phyloP scores from a whole-genome alignment of 1,140 invertebrate genomes.

The Nymphalis io region DNA sequence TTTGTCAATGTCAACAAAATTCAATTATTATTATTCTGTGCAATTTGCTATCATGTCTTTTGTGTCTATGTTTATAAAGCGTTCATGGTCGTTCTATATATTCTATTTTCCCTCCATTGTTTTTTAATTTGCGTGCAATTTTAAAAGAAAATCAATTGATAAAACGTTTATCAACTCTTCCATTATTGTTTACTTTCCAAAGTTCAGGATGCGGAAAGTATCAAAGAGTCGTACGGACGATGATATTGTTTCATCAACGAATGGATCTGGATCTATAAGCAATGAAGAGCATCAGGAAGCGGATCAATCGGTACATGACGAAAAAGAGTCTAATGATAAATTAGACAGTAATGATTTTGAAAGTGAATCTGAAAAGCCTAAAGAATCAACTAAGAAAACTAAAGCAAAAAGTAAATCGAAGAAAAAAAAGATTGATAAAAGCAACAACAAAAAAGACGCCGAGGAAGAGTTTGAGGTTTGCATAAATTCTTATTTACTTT shows the following conservation, averaged over 20 bases:
- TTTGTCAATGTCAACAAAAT: too few species aligned
- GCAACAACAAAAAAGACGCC: slow-evolving; percentile 45
- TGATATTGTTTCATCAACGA: slow-evolving; percentile 72
- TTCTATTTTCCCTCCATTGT: slow-evolving; percentile 63
- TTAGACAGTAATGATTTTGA: slow-evolving; percentile 42
- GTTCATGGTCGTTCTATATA: not conserved
- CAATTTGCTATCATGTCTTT: too few species aligned
- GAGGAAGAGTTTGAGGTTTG: slow-evolving; percentile 67
- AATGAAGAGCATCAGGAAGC: slow-evolving; percentile 59
- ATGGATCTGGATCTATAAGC: slow-evolving; percentile 63
- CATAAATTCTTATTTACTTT: slow-evolving; percentile 20
- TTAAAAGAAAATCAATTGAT: not conserved
- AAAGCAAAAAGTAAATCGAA: slow-evolving; percentile 59
- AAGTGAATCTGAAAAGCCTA: slow-evolving; percentile 32
- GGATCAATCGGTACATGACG: slow-evolving; percentile 41
- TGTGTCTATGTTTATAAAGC: not conserved
- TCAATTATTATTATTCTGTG: too few species aligned
- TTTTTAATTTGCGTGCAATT: not conserved
- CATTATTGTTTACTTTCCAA: slow-evolving; percentile 50
- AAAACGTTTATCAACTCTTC: not conserved
- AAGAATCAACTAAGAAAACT: slow-evolving; percentile 48
- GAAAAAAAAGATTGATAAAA: slow-evolving; percentile 57
- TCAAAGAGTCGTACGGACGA: slow-evolving; percentile 70
- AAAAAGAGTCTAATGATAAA: slow-evolving; percentile 30
- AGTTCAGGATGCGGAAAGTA: slow-evolving; percentile 68